Percentiles rank a stretch among this genome's conserved stretches.
Evolutionary conservation across 2,888 invertebrate genomes (phyloP).

Genomic region (Gymnoscelis rufifasciata): DNA sequence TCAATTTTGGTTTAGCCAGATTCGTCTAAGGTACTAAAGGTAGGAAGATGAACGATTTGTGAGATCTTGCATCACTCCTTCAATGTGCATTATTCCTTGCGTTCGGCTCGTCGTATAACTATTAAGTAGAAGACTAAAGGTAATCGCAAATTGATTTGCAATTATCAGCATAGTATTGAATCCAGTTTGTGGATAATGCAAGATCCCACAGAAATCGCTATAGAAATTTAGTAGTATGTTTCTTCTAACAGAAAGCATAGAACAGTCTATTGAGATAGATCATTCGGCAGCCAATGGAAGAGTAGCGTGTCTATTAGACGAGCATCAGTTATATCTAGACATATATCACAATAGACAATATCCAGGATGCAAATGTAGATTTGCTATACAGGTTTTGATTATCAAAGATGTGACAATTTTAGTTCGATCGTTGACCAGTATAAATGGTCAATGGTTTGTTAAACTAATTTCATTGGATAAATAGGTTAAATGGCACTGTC

Average conservation of each 20-base stretch:
- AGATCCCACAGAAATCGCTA: conserved; percentile 2
- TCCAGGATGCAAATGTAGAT: conserved; percentile 12
- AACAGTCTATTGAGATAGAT: conserved; percentile 32
- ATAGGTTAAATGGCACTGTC: no score
- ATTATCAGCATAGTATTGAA: neutral
- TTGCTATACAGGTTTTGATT: neutral
- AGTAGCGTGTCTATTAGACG: conserved; percentile 22
- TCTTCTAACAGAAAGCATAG: conserved; percentile 27
- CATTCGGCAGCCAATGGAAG: conserved; percentile 36
- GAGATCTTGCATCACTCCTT: conserved; percentile 1
- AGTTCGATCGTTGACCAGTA: no score
- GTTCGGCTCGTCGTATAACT: no score
- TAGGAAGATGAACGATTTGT: neutral
- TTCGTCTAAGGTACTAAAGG: conserved; percentile 1
- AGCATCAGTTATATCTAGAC: conserved; percentile 18
- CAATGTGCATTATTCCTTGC: no score
- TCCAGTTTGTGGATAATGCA: neutral
- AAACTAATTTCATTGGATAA: no score
- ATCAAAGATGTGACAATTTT: neutral
- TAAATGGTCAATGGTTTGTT: no score
- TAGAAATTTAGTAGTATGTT: conserved; percentile 14
- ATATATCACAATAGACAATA: conserved; percentile 19
- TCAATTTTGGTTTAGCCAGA: conserved; percentile 18
- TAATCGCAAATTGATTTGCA: no score
- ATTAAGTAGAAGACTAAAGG: no score